Conservation (phyloP, 2,113 vertebrate species). For the Misgurnus mizolepis region DNA sequence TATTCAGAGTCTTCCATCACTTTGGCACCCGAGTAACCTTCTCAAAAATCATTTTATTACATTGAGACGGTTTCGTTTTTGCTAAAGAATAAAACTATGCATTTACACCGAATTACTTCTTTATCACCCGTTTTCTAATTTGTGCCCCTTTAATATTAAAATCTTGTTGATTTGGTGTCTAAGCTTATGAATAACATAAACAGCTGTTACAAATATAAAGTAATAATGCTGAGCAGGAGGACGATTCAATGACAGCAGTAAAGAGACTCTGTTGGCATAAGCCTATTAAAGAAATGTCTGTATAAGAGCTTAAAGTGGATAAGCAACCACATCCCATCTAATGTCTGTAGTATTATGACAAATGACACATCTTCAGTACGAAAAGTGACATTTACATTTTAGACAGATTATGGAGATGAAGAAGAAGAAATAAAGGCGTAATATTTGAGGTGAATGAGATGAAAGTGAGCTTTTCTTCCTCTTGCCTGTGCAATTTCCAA, state of each 20-base stretch:
- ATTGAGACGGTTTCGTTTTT: no score
- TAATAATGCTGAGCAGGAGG: not conserved
- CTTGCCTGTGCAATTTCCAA: constrained; percentile 1
- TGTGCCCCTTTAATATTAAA: not conserved
- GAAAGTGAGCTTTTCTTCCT: constrained; percentile 21
- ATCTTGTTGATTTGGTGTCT: not conserved
- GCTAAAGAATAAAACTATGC: no score
- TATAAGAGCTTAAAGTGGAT: not conserved
- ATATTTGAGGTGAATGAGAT: constrained; percentile 7
- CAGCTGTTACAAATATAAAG: no score
- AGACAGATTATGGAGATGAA: not conserved
- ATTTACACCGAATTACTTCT: not conserved
- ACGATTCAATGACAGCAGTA: not conserved
- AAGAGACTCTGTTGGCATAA: not conserved
- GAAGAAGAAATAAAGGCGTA: not conserved
- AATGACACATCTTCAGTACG: not conserved
- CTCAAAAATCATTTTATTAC: no score
- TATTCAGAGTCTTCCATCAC: no score
- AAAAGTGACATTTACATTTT: constrained; percentile 37
- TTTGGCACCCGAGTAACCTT: no score
- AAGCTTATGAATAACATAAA: not conserved
- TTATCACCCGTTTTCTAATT: not conserved
- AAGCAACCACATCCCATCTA: not conserved
- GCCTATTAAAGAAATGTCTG: not conserved
- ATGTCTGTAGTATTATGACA: constrained; percentile 7